These are phyloP conservation scores for Coecobrya sp. DNA, from an alignment of 2,888 invertebrate species.

Conservation along the genomic window DNA sequence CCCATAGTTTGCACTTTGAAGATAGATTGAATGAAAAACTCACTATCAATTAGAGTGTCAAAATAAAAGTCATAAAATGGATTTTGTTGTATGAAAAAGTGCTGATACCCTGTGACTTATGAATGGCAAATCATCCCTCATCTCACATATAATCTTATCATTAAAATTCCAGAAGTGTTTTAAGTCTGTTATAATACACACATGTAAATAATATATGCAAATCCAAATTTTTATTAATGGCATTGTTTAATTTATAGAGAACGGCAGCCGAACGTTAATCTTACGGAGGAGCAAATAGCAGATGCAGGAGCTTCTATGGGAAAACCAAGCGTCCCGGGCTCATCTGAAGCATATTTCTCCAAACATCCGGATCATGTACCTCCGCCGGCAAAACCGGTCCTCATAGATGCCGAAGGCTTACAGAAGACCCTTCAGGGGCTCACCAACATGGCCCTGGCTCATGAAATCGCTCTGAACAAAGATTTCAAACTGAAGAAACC, in stretches of 20 bases:
- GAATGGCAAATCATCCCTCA: not conserved
- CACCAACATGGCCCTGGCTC: conserved; percentile 97
- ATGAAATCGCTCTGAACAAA: conserved; percentile 98
- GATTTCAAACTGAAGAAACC: conserved; percentile 95
- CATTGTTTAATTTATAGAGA: conserved; percentile 21
- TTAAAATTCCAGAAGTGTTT: too few species aligned
- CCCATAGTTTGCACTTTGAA: too few species aligned
- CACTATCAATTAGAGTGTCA: too few species aligned
- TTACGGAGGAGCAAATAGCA: conserved; percentile 46
- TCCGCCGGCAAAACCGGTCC: conserved; percentile 68
- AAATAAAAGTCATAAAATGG: too few species aligned
- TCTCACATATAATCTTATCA: too few species aligned
- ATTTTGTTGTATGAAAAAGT: too few species aligned
- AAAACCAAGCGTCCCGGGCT: not conserved
- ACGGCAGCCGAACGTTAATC: conserved; percentile 18
- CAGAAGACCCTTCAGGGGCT: conserved; percentile 96
- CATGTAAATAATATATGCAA: too few species aligned
- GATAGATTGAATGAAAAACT: too few species aligned
- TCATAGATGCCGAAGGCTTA: conserved; percentile 92
- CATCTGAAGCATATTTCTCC: too few species aligned
- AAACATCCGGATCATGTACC: conserved; percentile 35
- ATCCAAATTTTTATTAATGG: not conserved
- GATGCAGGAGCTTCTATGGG: not conserved
- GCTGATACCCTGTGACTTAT: not conserved
- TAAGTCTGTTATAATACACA: too few species aligned